Evolutionary conservation across 2,113 vertebrate species (phyloP).

Genomic region (Psophia crepitans): DNA sequence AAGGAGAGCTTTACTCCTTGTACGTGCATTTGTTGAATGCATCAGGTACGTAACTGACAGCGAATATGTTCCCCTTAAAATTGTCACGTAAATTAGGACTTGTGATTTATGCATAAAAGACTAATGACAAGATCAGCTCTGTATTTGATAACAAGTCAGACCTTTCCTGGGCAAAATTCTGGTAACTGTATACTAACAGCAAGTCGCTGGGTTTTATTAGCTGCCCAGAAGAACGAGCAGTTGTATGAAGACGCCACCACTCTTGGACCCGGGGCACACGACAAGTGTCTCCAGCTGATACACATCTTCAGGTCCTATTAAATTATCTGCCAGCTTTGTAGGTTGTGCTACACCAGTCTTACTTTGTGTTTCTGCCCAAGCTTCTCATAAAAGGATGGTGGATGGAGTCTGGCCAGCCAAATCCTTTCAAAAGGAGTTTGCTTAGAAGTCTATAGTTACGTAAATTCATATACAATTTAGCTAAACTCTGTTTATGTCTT

Average conservation of each 20-base stretch:
- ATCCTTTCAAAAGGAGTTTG: neutral
- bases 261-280: fast-evolving
- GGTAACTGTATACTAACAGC: neutral
- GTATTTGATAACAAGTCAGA: neutral
- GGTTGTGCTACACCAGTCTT: neutral
- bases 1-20: neutral
- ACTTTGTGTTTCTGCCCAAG: neutral
- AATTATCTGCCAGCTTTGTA: neutral
- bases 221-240: neutral
- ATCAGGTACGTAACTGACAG: neutral
- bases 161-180: neutral
- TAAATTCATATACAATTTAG: neutral
- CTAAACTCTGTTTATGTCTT: neutral
- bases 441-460: neutral
- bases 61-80: neutral
- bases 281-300: neutral
- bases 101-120: neutral
- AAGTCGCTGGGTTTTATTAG: neutral
- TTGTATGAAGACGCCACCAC: neutral
- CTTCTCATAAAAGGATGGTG: neutral
- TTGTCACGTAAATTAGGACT: neutral
- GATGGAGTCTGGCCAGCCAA: neutral
- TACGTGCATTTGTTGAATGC: fast-evolving
- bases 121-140: neutral
- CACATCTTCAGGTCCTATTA: neutral